phyloP scores from a whole-genome alignment of 2,113 vertebrate species.

The Ceuthmochares aereus region DNA sequence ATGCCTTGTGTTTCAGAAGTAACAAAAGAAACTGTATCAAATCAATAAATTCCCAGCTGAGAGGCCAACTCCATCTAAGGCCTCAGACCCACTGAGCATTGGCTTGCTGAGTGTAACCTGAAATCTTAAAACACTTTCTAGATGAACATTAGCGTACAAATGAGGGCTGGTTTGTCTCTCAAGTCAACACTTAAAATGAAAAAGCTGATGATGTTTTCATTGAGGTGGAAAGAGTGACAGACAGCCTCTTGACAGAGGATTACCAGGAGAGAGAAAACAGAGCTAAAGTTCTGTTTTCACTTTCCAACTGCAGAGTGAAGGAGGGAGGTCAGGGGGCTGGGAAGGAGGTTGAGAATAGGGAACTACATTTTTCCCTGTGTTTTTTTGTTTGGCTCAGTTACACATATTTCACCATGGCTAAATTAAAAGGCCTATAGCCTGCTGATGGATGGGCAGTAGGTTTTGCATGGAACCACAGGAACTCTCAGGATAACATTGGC shows the following conservation, averaged over 20 bases:
- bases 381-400: conserved; percentile 72
- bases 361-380: conserved; percentile 49
- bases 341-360: background rate
- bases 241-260: conserved; percentile 72
- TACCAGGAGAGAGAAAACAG: conserved; percentile 70
- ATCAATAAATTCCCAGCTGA: conserved; percentile 71
- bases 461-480: conserved; percentile 18
- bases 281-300: conserved; percentile 76
- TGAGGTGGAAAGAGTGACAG: conserved; percentile 72
- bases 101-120: conserved; percentile 69
- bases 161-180: conserved; percentile 69
- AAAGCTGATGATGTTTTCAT: conserved; percentile 72
- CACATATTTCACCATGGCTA: conserved; percentile 73
- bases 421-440: conserved; percentile 69
- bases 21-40: conserved; percentile 78
- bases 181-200: conserved; percentile 75
- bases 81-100: conserved; percentile 62
- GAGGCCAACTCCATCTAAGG: conserved; percentile 46
- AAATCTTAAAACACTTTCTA: conserved; percentile 75
- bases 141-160: conserved; percentile 53
- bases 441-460: conserved; percentile 59
- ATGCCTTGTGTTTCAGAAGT: conserved; percentile 54
- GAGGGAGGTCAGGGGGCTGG: background rate
- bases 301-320: conserved; percentile 68
- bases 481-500: background rate